Evolutionary conservation across 2,113 vertebrate genomes (phyloP).

Genomic region (Echinops telfairi): DNA sequence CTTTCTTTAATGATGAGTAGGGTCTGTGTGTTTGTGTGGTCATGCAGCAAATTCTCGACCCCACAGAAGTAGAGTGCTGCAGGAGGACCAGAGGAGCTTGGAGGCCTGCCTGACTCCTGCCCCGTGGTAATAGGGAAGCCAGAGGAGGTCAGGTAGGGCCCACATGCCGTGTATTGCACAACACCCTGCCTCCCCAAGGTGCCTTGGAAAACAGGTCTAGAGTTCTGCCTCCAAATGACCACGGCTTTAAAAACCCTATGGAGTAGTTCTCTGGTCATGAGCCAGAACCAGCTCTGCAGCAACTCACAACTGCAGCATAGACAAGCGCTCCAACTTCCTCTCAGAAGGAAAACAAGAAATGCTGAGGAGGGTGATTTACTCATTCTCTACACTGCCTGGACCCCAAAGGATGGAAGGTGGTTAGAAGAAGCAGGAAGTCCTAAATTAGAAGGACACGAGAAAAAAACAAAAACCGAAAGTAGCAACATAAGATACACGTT

Average conservation of each 20-base stretch:
- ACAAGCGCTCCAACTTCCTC: background rate
- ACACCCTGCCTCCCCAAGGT: background rate
- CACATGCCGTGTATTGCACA: too few relatives aligned
- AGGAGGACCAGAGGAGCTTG: too few relatives aligned
- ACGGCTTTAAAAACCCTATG: background rate
- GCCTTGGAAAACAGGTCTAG: background rate
- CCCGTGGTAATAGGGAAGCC: too few relatives aligned
- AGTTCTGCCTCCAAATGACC: background rate
- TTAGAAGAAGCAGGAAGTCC: background rate
- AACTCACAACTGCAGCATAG: background rate
- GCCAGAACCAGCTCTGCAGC: background rate
- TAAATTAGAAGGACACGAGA: constrained; percentile 22
- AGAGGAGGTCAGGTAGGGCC: too few relatives aligned
- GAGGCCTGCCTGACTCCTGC: too few relatives aligned
- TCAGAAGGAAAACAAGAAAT: constrained; percentile 22
- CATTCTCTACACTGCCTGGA: constrained; percentile 27
- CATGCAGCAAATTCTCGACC: too few relatives aligned
- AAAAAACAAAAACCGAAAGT: constrained; percentile 17
- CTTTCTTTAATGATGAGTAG: too few relatives aligned
- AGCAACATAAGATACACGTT: constrained; percentile 9
- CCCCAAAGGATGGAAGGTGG: constrained; percentile 14
- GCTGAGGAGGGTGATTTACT: background rate
- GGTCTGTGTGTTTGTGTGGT: too few relatives aligned
- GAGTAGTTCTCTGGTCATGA: background rate
- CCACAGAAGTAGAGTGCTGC: too few relatives aligned